Conservation (phyloP, 1,140 invertebrate genomes). For the Anagrus nilaparvatae region DNA sequence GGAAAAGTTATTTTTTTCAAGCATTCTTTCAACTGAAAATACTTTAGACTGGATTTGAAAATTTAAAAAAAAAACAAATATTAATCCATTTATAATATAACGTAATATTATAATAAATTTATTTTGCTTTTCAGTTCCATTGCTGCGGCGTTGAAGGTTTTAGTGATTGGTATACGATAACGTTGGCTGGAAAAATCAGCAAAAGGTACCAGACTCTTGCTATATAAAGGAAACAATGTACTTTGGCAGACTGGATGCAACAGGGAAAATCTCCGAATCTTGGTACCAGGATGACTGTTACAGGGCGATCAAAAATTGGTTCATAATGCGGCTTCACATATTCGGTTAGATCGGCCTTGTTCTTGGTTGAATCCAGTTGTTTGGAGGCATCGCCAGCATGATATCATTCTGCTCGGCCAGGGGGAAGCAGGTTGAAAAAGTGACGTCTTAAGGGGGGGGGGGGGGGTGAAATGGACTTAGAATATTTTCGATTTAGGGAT, state of each 20-base stretch:
- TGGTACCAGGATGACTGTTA: constrained; percentile 62
- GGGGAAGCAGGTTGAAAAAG: no score
- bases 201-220: constrained; percentile 70
- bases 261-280: constrained; percentile 18
- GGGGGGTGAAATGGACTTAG: no score
- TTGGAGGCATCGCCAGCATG: constrained; percentile 66
- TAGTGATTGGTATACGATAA: constrained; percentile 76
- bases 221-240: constrained; percentile 50
- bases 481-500: no score
- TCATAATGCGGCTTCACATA: constrained; percentile 57
- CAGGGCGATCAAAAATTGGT: constrained; percentile 55
- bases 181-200: constrained; percentile 62
- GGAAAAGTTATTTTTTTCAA: no score
- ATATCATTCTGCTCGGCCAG: constrained; percentile 65
- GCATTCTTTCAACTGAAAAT: no score
- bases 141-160: constrained; percentile 79
- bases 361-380: constrained; percentile 60
- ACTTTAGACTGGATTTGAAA: no score
- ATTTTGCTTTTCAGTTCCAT: no score
- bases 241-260: constrained; percentile 33
- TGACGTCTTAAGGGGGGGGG: no score
- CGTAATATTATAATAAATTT: no score
- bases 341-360: constrained; percentile 59
- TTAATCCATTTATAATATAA: no score
- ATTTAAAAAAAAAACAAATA: no score